Percentiles rank a stretch among this genome's conserved stretches.
Conservation (phyloP, 2,113 vertebrate genomes). For the Emydocephalus ijimae region DNA sequence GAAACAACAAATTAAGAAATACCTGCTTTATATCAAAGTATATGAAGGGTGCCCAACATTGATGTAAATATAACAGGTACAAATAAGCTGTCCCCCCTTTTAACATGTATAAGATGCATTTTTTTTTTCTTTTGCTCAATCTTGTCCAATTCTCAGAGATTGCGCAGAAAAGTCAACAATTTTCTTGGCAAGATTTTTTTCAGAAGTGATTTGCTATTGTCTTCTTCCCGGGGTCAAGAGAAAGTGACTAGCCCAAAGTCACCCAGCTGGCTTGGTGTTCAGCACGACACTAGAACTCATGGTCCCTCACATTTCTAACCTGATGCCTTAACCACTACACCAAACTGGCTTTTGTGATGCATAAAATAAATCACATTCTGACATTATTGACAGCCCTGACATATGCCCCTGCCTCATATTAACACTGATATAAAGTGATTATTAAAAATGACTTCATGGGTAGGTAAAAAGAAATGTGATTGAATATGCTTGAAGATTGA, state of each 20-base stretch:
- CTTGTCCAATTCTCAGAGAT: neutral
- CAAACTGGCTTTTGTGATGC: neutral
- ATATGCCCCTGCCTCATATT: neutral
- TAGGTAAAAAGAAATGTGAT: neutral
- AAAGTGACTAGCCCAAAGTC: neutral
- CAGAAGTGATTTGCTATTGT: neutral
- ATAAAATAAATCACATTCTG: neutral
- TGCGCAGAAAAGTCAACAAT: neutral
- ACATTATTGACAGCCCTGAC: neutral
- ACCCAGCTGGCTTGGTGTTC: neutral
- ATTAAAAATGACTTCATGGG: neutral
- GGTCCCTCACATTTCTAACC: too few relatives aligned
- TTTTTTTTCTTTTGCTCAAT: neutral
- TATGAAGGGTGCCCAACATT: neutral
- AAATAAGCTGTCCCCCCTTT: neutral
- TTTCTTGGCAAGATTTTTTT: neutral
- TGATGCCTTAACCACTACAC: neutral
- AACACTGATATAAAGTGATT: neutral
- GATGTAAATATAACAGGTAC: neutral
- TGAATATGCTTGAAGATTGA: neutral
- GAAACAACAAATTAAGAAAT: neutral
- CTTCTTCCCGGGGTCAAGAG: neutral
- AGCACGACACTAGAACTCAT: neutral
- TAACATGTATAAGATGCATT: neutral
- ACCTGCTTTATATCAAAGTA: neutral